Evolutionary conservation across 53 echinoderm and acorn worm species (phyloP).

Genomic region (Actinopyga echinites): DNA sequence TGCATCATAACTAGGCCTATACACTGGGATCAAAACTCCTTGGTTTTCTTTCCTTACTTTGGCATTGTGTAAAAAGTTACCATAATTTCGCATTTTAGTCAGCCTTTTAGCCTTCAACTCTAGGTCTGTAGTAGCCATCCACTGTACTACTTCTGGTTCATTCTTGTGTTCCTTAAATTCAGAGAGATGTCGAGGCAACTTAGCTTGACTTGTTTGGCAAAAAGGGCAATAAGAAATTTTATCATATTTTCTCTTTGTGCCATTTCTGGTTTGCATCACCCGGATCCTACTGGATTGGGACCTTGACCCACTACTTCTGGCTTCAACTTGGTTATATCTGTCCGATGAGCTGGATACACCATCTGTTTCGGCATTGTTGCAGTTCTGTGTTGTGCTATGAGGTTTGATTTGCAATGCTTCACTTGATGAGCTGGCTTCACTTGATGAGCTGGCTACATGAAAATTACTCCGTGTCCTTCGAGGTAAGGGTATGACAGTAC

Average conservation of each 20-base stretch:
- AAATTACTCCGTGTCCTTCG: background rate
- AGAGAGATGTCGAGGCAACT: slow-evolving; percentile 53
- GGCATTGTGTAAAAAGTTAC: slow-evolving; percentile 57
- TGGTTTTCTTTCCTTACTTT: slow-evolving; percentile 43
- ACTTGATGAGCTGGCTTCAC: no score
- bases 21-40: slow-evolving; percentile 46
- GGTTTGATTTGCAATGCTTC: no score
- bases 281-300: slow-evolving; percentile 17
- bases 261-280: slow-evolving; percentile 57
- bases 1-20: slow-evolving; percentile 41
- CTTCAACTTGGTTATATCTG: background rate
- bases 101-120: slow-evolving; percentile 50
- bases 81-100: slow-evolving; percentile 60
- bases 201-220: slow-evolving; percentile 39
- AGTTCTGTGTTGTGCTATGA: background rate
- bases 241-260: slow-evolving; percentile 61
- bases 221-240: slow-evolving; percentile 59
- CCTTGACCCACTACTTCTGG: background rate
- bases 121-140: slow-evolving; percentile 43
- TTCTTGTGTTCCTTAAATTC: slow-evolving; percentile 51
- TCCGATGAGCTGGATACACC: slow-evolving; percentile 5
- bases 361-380: background rate
- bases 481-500: background rate
- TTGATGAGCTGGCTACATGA: no score
- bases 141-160: slow-evolving; percentile 51